Evolutionary conservation across 1,140 invertebrate species (phyloP).

Genomic region (Pollicipes pollicipes): DNA sequence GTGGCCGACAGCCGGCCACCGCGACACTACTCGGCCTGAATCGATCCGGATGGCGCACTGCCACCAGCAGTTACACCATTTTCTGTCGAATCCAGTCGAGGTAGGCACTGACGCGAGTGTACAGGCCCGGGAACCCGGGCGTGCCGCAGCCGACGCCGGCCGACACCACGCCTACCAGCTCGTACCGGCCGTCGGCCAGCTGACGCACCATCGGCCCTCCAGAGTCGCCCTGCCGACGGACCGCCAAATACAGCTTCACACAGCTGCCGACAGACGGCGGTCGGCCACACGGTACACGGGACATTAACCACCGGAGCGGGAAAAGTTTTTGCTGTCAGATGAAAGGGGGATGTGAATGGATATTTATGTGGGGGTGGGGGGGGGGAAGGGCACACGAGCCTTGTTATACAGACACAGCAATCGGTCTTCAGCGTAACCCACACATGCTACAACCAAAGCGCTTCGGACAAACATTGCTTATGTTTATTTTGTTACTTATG

Average conservation of each 20-base stretch:
- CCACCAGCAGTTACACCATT: neutral
- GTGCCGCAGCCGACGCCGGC: constrained; percentile 22
- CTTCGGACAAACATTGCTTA: too few relatives aligned
- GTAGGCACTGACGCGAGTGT: constrained; percentile 23
- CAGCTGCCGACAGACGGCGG: neutral
- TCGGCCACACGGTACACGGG: neutral
- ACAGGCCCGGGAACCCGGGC: constrained; percentile 24
- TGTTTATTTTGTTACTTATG: too few relatives aligned
- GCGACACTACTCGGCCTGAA: too few relatives aligned
- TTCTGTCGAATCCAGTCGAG: constrained; percentile 23
- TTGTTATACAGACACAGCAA: too few relatives aligned
- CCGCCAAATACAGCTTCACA: neutral
- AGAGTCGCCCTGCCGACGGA: constrained; percentile 22
- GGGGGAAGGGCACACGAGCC: too few relatives aligned
- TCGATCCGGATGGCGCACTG: too few relatives aligned
- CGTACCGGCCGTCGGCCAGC: constrained; percentile 14
- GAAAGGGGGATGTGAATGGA: too few relatives aligned
- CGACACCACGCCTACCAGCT: constrained; percentile 24
- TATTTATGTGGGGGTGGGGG: too few relatives aligned
- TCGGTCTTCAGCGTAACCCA: too few relatives aligned
- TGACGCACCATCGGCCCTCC: constrained; percentile 22
- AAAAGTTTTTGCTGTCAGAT: too few relatives aligned
- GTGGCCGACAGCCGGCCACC: too few relatives aligned
- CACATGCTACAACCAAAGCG: too few relatives aligned
- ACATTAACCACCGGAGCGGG: neutral